phyloP scores from a whole-genome alignment of 2,113 vertebrate genomes.

The Plotosus lineatus region DNA sequence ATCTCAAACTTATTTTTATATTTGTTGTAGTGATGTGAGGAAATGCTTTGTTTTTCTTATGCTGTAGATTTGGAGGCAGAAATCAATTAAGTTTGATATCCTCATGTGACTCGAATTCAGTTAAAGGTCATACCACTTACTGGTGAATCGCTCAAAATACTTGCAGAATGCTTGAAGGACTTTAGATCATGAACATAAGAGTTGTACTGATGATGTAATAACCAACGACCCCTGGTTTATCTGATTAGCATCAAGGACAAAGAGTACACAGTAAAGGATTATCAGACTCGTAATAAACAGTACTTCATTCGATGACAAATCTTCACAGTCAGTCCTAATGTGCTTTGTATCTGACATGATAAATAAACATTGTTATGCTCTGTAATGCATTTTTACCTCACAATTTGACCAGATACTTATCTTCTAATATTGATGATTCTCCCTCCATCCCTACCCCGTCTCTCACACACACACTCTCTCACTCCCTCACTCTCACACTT shows the following conservation, averaged over 20 bases:
- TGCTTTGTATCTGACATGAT: not conserved
- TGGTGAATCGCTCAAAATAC: not conserved
- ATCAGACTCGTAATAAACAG: not conserved
- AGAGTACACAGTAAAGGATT: not conserved
- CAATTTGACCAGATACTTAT: slow-evolving; percentile 20
- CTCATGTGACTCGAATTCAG: not conserved
- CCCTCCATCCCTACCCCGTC: not conserved
- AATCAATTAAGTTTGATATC: not conserved
- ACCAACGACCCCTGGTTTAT: not conserved
- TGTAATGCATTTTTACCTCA: slow-evolving; percentile 23
- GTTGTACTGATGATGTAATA: not conserved
- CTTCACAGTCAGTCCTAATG: not conserved
- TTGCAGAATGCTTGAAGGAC: not conserved
- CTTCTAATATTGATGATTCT: slow-evolving; percentile 25
- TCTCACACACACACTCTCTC: slow-evolving; percentile 21
- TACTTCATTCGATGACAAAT: not conserved
- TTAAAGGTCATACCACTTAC: not conserved
- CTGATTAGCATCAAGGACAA: slow-evolving; percentile 13
- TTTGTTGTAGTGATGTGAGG: not conserved
- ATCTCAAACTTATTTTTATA: not conserved
- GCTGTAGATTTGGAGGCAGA: not conserved
- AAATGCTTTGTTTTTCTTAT: not conserved
- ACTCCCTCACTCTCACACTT: not conserved
- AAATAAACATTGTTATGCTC: slow-evolving; percentile 5
- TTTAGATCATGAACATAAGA: not conserved